Conservation (phyloP, 2,113 vertebrate species). For the Chlamydotis undulata region DNA sequence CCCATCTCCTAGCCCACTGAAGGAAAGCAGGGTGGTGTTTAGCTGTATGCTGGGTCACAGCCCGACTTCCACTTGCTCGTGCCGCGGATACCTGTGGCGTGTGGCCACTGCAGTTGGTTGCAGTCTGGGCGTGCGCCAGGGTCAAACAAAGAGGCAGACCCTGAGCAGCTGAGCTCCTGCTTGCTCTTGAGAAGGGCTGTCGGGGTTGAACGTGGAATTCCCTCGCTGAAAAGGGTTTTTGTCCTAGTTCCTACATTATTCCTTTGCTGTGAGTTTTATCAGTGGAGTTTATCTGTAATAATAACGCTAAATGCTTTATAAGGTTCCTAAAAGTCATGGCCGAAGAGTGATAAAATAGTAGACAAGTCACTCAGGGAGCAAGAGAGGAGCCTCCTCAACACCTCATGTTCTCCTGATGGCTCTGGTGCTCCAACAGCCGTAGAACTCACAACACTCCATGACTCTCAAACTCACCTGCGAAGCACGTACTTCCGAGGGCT, state of each 20-base stretch:
- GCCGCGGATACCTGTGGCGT: conserved; percentile 57
- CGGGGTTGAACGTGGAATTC: background rate
- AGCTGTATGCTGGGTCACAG: background rate
- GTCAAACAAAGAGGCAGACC: background rate
- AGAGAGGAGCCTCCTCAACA: background rate
- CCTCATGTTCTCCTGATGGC: background rate
- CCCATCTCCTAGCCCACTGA: background rate
- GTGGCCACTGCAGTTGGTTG: conserved; percentile 33
- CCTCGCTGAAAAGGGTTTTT: background rate
- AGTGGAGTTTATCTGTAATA: conserved; percentile 23
- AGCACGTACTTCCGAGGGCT: background rate
- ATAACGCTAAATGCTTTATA: conserved; percentile 4
- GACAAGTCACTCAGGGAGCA: background rate
- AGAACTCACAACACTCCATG: background rate
- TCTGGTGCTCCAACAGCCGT: background rate
- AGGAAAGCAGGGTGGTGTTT: background rate
- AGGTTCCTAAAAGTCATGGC: background rate
- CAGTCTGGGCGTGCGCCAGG: conserved; percentile 19
- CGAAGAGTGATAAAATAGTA: background rate
- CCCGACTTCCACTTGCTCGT: conserved; percentile 52
- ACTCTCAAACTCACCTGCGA: background rate
- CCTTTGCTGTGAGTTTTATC: conserved; percentile 44
- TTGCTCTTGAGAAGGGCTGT: background rate
- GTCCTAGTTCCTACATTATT: background rate
- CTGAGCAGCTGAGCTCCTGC: background rate